Percentiles rank a stretch among this genome's conserved stretches.
phyloP scores from a whole-genome alignment of 2,113 vertebrate species.

The Hippoglossus stenolepis region DNA sequence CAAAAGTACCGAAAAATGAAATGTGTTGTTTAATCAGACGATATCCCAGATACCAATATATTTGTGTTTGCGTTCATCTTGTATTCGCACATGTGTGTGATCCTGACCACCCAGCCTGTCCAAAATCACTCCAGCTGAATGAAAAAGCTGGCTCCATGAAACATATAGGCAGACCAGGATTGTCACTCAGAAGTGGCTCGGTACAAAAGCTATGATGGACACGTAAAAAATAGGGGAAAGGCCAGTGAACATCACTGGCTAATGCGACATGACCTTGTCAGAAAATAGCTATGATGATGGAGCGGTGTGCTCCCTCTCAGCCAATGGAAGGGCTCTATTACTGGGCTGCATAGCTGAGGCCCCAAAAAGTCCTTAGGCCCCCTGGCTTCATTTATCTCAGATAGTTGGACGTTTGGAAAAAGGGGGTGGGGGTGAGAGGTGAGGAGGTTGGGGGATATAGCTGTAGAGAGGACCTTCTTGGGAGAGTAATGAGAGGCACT shows the following conservation, averaged over 20 bases:
- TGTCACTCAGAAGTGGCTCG: conserved; percentile 53
- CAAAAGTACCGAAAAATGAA: not conserved
- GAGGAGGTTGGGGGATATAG: not conserved
- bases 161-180: conserved; percentile 27
- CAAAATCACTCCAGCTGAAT: not conserved
- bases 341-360: conserved; percentile 41
- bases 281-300: conserved; percentile 68
- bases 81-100: conserved; percentile 10
- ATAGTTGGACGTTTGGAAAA: conserved; percentile 28
- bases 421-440: not conserved
- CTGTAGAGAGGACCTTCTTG: conserved; percentile 1
- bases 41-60: too few species aligned
- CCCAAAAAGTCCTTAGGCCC: conserved; percentile 45
- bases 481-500: conserved; percentile 64
- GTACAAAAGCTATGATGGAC: conserved; percentile 38
- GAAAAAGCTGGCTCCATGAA: not conserved
- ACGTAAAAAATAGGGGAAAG: conserved; percentile 42
- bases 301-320: conserved; percentile 49
- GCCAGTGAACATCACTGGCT: conserved; percentile 31
- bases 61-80: too few species aligned
- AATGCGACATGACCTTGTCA: conserved; percentile 68
- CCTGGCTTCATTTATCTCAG: conserved; percentile 62
- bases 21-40: not conserved
- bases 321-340: conserved; percentile 60
- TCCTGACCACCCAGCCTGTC: conserved; percentile 52